Evolutionary conservation across 2,113 vertebrate species (phyloP), one percentile per base, ranked within the genome.

Genomic region (Phylloscopus whistleri): DNA sequence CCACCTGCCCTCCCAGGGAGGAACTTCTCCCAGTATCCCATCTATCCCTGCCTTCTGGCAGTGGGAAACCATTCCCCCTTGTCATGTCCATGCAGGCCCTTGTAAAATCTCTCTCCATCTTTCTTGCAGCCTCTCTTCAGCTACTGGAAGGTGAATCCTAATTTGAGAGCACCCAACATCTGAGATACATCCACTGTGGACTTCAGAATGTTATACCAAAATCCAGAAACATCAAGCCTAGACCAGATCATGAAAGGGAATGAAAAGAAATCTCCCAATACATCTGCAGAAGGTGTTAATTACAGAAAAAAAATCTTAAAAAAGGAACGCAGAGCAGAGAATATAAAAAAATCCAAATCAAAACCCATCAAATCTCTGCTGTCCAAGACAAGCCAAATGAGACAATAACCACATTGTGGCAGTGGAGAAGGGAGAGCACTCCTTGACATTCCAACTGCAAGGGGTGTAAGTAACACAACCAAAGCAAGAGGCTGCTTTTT

Each of bases 361-460:
- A 91, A 95, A 27, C 75, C 83, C 83, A 94, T 39, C 91, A 90
- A 70, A 90, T 13, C 64, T 76, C 39, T 63, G 79, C 89, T 92
- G 89, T 93, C 95, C 91, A 97, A 96, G 91, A 93, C 86, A 97
- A 97, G 91, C 93, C 89, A 78, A 51, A 67, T 5, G 76, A 89
- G 94, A 96, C 96, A 95, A 91, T 95, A 94, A 70, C 15, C 28
- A 78, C 95, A 94, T 92, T 97, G 96, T 96, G 82, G 88, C 10
- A 82, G 80, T 3, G 26, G 39, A 78, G 87, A 76, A 91, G 78
- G 49, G 87, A 94, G 84, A 96, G 82, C 9, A 41, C 90, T 94
- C 82, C 87, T 82, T 91, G 67, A 90, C 62, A 92, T 95, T 94
- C 94, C 90, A 93, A 19, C 46, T 73, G 85, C 3, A 2, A 92